Evolutionary conservation across 2,888 invertebrate species (phyloP), one percentile per base, ranked within the genome.

Genomic region (Drosophila histrio): DNA sequence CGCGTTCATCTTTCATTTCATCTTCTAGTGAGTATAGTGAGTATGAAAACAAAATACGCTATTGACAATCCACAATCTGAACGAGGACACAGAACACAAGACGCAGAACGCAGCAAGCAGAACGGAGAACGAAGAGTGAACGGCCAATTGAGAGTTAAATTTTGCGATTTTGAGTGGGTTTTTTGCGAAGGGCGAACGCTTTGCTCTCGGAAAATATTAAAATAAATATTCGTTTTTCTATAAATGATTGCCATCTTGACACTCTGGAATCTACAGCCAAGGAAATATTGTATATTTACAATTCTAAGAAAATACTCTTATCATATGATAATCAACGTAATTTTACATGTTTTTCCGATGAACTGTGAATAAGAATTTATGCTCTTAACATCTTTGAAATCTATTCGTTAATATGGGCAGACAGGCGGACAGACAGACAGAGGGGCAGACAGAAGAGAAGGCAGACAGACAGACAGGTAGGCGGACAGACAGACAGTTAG

Each of bases 41-140:
- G 39, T 57, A 70, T 44, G 44, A 66, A 77, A 86, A 75, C 58
- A 67, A 80, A 80, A 84, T 80, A 87, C 84, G 84, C 78, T 77
- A 72, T 80, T 68, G 8, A 59, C 47, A 63, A 54, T 57, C 13
- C 15, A 41, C 30, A 43, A 34, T 9, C n/a, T 7, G 2, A 38
- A 36, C 28, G 28, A 13, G 13, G 52, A 26, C 30, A n/a, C 3
- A 49, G 24, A 49, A 26, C 24, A 52, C 28, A 47, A 13, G 57
- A 54, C 13, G 30, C 13, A 30, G 22, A 39, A 24, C 13, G 15
- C 11, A 26, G 36, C 26, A 38, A 15, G 39, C 28, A 21, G 9
- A 41, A 41, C 13, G 17, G 1, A 43, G 15, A 46, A 19, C 38
- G 50, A 17, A 30, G 21, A 21, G 41, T 21, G 9, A 24, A 21